Evolutionary conservation across 2,797 vertebrate genomes (phyloP).

Genomic region (Periparus ater): DNA sequence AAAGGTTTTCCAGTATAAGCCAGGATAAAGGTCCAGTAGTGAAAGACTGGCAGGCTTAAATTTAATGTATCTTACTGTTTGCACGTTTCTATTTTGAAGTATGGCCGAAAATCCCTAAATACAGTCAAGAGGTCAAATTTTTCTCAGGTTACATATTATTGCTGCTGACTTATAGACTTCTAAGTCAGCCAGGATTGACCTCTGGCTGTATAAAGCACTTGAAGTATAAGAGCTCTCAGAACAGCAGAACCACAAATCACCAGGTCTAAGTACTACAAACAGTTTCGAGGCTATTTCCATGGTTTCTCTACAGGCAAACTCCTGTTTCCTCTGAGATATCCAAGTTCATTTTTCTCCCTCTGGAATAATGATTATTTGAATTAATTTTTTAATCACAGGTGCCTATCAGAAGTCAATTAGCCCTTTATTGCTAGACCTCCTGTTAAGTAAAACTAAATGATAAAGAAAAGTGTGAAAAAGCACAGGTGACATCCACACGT

Average conservation of each 20-base stretch:
- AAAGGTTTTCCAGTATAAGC: not conserved
- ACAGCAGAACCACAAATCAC: constrained; percentile 31
- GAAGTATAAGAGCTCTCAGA: not conserved
- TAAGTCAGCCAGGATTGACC: constrained; percentile 24
- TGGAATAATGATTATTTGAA: not conserved
- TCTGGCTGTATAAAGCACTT: constrained; percentile 15
- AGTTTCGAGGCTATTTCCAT: not conserved
- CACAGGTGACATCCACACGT: not conserved
- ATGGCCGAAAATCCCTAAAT: not conserved
- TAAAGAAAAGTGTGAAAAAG: not conserved
- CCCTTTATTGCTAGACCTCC: not conserved
- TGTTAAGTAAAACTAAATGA: not conserved
- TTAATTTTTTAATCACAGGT: not conserved
- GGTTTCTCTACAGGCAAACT: not conserved
- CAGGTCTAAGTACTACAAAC: not conserved
- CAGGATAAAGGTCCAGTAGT: not conserved
- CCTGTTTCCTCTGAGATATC: not conserved
- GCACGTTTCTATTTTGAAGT: not conserved
- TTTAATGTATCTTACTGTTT: not conserved
- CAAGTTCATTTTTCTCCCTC: not conserved
- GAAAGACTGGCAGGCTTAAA: not conserved
- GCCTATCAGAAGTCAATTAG: not conserved
- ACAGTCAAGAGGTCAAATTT: constrained; percentile 12
- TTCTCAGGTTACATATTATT: constrained; percentile 10
- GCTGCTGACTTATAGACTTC: not conserved